These are phyloP conservation scores for Rhabdomys pumilio DNA, from an alignment of 2,797 vertebrate species.

Conservation along the genomic window DNA sequence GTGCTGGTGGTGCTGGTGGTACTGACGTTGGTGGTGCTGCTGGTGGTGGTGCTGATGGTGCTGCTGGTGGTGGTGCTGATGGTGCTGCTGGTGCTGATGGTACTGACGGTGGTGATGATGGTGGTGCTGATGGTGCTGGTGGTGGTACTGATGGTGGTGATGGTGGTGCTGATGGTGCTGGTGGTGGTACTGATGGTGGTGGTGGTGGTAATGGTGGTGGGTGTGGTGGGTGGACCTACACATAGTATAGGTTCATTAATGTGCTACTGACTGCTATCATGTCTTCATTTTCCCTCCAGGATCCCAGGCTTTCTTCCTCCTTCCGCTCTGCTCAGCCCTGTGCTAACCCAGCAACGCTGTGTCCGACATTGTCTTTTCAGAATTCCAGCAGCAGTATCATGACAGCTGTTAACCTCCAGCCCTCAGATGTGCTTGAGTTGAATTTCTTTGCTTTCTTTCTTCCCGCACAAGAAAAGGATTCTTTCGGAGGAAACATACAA, in stretches of 20 bases:
- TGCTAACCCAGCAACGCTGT: constrained; percentile 66
- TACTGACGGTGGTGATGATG: background rate
- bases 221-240: background rate
- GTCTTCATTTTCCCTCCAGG: constrained; percentile 51
- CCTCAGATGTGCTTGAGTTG: constrained; percentile 71
- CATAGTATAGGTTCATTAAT: constrained; percentile 56
- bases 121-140: background rate
- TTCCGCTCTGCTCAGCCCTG: constrained; percentile 56
- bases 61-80: background rate
- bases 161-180: background rate
- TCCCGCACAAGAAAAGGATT: constrained; percentile 66
- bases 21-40: background rate
- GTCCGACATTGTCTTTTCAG: constrained; percentile 68
- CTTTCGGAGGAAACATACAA: constrained; percentile 64
- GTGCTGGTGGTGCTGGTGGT: background rate
- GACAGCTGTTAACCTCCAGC: constrained; percentile 82
- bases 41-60: background rate
- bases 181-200: background rate
- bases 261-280: constrained; percentile 58
- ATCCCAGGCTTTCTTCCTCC: constrained; percentile 39
- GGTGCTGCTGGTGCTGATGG: too few relatives aligned
- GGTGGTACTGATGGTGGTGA: background rate
- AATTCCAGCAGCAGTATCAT: constrained; percentile 74
- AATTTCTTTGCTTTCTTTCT: constrained; percentile 78
- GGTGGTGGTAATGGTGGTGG: too few relatives aligned